These are phyloP conservation scores for Pontoporia blainvillei DNA, from an alignment of 2,113 vertebrate genomes.

Conservation along the genomic window DNA sequence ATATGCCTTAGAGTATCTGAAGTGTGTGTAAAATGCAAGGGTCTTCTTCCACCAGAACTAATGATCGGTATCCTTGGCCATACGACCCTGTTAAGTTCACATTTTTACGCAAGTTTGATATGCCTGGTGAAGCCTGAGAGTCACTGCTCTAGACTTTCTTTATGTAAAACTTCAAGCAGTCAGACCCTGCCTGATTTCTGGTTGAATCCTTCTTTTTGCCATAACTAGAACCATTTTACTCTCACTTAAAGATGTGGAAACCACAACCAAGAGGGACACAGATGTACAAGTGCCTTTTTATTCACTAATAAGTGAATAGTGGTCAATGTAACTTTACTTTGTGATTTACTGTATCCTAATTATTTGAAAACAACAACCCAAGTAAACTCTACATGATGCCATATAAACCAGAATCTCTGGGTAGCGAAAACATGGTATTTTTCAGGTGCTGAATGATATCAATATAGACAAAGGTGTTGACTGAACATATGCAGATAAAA, in stretches of 20 bases:
- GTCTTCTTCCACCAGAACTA: neutral
- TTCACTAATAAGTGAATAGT: neutral
- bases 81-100: neutral
- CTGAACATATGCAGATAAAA: neutral
- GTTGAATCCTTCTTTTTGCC: neutral
- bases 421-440: neutral
- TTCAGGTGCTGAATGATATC: neutral
- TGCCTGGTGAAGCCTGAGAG: neutral
- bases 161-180: neutral
- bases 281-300: neutral
- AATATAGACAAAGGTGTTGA: neutral
- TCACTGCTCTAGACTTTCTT: neutral
- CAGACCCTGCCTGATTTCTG: neutral
- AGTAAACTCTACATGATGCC: neutral
- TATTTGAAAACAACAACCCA: neutral
- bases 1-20: neutral
- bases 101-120: neutral
- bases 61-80: no score
- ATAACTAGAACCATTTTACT: neutral
- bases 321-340: neutral
- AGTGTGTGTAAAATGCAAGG: neutral
- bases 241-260: neutral
- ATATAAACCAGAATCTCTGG: neutral
- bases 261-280: neutral
- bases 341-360: neutral